These are phyloP conservation scores for Amblyopsis hoosieri DNA, from an alignment of 2,797 vertebrate genomes.

Conservation along the genomic window DNA sequence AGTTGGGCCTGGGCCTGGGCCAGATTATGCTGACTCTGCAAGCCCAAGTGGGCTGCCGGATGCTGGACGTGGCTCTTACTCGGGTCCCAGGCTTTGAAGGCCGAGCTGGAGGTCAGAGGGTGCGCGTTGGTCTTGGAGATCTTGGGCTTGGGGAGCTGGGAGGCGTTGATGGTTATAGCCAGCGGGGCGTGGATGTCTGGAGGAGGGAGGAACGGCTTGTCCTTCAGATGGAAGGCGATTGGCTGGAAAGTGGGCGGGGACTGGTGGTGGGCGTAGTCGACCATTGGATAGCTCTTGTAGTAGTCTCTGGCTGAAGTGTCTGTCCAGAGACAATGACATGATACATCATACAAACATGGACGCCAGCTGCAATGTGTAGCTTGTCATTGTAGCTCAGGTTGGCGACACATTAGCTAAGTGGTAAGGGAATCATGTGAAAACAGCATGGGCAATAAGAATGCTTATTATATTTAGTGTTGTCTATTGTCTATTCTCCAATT, in stretches of 20 bases:
- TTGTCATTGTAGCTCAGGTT: background rate
- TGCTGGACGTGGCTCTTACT: constrained; percentile 76
- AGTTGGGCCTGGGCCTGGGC: constrained; percentile 60
- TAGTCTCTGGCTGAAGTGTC: constrained; percentile 83
- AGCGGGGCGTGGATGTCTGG: constrained; percentile 82
- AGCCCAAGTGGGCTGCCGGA: constrained; percentile 67
- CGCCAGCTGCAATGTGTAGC: too few species aligned
- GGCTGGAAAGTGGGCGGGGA: constrained; percentile 81
- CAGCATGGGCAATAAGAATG: too few species aligned
- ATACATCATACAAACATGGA: constrained; percentile 18
- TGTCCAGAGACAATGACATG: constrained; percentile 46
- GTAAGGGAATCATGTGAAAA: too few species aligned
- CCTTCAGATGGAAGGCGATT: constrained; percentile 78
- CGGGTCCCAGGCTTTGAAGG: constrained; percentile 80
- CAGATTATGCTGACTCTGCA: constrained; percentile 62
- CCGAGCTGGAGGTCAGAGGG: constrained; percentile 73
- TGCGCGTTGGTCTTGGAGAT: constrained; percentile 82
- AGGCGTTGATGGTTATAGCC: constrained; percentile 78
- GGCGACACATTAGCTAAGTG: too few species aligned
- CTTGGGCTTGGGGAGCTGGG: constrained; percentile 83
- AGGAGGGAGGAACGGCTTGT: constrained; percentile 79
- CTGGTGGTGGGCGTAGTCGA: constrained; percentile 78
- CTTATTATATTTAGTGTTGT: too few species aligned
- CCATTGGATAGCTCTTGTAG: constrained; percentile 84
- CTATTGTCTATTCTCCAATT: too few species aligned